Conservation (phyloP, 1,140 invertebrate species). For the Teleopsis dalmanni region DNA sequence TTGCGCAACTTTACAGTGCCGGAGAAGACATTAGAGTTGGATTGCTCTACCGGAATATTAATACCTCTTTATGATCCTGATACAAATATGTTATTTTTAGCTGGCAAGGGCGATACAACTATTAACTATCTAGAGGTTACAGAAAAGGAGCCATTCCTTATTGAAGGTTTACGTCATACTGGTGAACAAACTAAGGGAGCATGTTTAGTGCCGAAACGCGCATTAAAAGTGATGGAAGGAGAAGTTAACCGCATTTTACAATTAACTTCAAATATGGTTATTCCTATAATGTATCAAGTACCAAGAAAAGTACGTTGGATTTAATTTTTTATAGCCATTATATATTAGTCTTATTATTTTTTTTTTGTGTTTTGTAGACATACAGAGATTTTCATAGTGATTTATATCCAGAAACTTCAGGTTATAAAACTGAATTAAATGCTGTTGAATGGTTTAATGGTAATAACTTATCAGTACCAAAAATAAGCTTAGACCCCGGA, state of each 20-base stretch:
- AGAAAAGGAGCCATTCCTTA: constrained; percentile 74
- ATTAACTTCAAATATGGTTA: constrained; percentile 73
- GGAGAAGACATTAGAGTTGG: constrained; percentile 70
- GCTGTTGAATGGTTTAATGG: constrained; percentile 72
- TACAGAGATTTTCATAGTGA: constrained; percentile 90
- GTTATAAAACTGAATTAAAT: constrained; percentile 65
- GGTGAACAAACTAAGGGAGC: constrained; percentile 89
- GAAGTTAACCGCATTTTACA: constrained; percentile 87
- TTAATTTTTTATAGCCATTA: not conserved
- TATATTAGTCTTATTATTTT: not conserved
- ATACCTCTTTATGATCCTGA: constrained; percentile 86
- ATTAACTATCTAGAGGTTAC: constrained; percentile 79
- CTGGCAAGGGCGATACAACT: constrained; percentile 86
- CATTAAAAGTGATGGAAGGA: constrained; percentile 87
- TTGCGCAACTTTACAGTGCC: constrained; percentile 69
- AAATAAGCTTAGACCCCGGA: constrained; percentile 71
- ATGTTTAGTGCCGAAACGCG: constrained; percentile 83
- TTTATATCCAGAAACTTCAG: constrained; percentile 81
- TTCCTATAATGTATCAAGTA: constrained; percentile 89
- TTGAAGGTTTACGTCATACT: constrained; percentile 57
- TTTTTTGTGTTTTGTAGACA: constrained; percentile 52
- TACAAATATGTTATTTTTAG: constrained; percentile 88
- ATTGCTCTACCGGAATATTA: constrained; percentile 84
- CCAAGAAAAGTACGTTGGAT: constrained; percentile 66
- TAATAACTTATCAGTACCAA: constrained; percentile 60